A percentile compares a stretch with the other conserved stretches of the same genome.
phyloP scores from a whole-genome alignment of 1,140 invertebrate species.

The Papilio helenus region DNA sequence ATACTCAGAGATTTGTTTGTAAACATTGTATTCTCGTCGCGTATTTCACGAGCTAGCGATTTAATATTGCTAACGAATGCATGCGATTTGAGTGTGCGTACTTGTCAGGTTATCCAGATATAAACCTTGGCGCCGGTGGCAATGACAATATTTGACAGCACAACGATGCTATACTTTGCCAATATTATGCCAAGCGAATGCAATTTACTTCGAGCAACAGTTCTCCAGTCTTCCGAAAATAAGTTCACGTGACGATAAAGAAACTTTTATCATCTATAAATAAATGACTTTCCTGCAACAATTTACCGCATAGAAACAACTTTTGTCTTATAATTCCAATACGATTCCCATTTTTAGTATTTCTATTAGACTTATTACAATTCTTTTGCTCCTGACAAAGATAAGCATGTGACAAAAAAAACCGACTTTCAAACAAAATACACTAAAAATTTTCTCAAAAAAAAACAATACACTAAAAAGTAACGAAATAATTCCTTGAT shows the following conservation, averaged over 20 bases:
- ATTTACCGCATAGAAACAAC: constrained; percentile 22
- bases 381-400: not conserved
- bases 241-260: not conserved
- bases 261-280: constrained; percentile 18
- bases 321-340: not conserved
- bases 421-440: too few species aligned
- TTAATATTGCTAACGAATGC: not conserved
- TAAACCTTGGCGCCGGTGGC: constrained; percentile 56
- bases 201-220: constrained; percentile 14
- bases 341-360: not conserved
- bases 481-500: too few species aligned
- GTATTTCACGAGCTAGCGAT: not conserved
- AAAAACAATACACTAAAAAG: too few species aligned
- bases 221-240: constrained; percentile 9
- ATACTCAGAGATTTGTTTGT: constrained; percentile 25
- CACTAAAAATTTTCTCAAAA: too few species aligned
- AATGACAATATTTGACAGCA: constrained; percentile 42
- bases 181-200: constrained; percentile 36
- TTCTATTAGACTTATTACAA: not conserved
- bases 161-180: constrained; percentile 23
- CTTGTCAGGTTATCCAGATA: constrained; percentile 56
- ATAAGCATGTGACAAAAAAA: not conserved
- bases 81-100: constrained; percentile 49
- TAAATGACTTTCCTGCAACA: not conserved
- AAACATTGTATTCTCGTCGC: constrained; percentile 30